These are phyloP conservation scores for Ctenicera cuprea DNA, from an alignment of 2,888 invertebrate genomes.

Conservation along the genomic window DNA sequence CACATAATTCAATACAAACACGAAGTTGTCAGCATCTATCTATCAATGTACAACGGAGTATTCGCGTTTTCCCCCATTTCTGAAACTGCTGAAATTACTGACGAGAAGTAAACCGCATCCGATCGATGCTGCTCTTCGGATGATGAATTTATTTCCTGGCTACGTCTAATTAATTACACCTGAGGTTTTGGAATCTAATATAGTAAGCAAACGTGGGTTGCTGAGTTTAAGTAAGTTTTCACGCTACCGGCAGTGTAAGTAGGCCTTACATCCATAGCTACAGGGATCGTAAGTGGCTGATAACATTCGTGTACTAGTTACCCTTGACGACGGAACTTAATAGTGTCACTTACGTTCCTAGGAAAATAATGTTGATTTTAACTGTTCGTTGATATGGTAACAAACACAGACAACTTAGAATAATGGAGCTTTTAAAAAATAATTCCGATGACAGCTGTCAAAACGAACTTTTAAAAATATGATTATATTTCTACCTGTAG, in stretches of 20 bases:
- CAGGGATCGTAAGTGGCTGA: no score
- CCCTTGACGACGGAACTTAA: no score
- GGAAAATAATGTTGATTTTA: no score
- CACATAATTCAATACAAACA: constrained; percentile 42
- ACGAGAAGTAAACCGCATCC: constrained; percentile 12
- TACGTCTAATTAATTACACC: constrained; percentile 28
- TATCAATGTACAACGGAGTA: background rate
- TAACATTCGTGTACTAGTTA: no score
- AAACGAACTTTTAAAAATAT: no score
- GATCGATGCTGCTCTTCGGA: constrained; percentile 16
- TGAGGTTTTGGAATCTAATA: constrained; percentile 27
- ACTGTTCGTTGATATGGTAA: no score
- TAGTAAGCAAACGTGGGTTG: background rate
- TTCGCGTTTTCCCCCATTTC: constrained; percentile 26
- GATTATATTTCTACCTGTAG: no score
- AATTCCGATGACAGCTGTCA: no score
- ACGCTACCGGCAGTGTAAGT: background rate
- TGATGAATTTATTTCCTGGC: constrained; percentile 24
- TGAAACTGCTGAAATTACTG: constrained; percentile 34
- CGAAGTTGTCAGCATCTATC: constrained; percentile 31
- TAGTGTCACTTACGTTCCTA: no score
- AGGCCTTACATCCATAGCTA: no score
- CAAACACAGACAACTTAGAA: no score
- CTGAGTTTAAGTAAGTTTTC: constrained; percentile 5
- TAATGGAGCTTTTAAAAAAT: no score